Percentiles rank a stretch among this genome's conserved stretches.
Evolutionary conservation across 2,888 invertebrate species (phyloP).

Genomic region (Teinopalpus imperialis): DNA sequence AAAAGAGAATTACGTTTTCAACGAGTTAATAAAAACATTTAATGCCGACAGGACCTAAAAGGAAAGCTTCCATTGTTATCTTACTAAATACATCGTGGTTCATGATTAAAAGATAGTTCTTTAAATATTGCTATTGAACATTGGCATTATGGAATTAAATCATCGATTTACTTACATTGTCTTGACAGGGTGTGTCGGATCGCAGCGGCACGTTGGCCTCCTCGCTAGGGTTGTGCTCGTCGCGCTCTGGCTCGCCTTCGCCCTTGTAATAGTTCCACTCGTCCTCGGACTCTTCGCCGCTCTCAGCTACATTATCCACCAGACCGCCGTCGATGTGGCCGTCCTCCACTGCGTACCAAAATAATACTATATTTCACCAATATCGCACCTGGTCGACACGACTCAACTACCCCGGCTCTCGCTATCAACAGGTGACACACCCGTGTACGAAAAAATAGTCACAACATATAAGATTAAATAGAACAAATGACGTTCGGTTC

Average conservation of each 20-base stretch:
- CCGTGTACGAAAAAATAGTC: conserved; percentile 32
- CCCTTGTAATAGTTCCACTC: conserved; percentile 93
- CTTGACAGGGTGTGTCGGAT: conserved; percentile 74
- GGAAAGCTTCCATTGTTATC: no score
- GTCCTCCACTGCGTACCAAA: conserved; percentile 65
- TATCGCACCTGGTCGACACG: no score
- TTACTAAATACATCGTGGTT: no score
- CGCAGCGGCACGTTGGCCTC: conserved; percentile 79
- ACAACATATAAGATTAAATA: conserved; percentile 30
- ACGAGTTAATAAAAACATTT: no score
- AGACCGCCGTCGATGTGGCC: conserved; percentile 76
- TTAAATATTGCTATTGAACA: no score
- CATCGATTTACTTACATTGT: conserved; percentile 56
- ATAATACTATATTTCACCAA: conserved; percentile 45
- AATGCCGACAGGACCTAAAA: no score
- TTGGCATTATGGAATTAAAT: no score
- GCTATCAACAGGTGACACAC: conserved; percentile 26
- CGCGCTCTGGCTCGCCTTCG: conserved; percentile 83
- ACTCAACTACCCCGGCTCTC: neutral
- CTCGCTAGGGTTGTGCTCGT: conserved; percentile 78
- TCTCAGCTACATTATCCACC: conserved; percentile 89
- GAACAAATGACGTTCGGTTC: conserved; percentile 30
- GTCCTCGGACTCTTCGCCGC: conserved; percentile 90
- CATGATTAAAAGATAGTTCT: no score
- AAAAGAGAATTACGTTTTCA: no score